Conservation (phyloP, 2,113 vertebrate genomes). For the Neotragus moschatus region DNA sequence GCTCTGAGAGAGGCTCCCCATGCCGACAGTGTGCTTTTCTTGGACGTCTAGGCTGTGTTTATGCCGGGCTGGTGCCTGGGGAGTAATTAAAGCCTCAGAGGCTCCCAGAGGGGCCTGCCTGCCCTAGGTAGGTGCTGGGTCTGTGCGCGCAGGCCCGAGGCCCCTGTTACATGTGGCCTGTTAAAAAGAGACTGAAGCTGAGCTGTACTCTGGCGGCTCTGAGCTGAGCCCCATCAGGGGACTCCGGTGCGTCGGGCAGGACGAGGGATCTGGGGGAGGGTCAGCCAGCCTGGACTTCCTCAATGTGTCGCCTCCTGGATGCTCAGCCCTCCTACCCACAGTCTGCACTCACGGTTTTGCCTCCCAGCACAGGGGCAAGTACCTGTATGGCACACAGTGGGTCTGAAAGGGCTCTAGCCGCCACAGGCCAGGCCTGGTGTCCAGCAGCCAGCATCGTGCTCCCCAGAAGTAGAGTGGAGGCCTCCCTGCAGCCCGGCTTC, state of each 20-base stretch:
- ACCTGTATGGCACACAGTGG: accelerated
- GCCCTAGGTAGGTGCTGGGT: background rate
- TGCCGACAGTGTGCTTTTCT: conserved; percentile 42
- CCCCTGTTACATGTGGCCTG: background rate
- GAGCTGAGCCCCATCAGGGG: background rate
- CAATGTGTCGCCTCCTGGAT: accelerated
- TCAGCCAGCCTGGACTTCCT: background rate
- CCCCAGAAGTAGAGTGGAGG: accelerated
- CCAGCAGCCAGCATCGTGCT: accelerated
- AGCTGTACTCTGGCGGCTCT: accelerated
- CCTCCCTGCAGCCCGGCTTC: accelerated
- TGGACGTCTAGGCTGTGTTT: conserved; percentile 50
- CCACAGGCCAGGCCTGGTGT: background rate
- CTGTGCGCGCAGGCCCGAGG: background rate
- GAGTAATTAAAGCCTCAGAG: conserved; percentile 42
- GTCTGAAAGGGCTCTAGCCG: too few species aligned
- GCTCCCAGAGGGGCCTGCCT: background rate
- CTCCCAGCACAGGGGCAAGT: background rate
- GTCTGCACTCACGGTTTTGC: background rate
- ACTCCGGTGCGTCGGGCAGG: accelerated
- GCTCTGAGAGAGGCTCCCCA: background rate
- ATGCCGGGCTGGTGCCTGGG: conserved; percentile 32
- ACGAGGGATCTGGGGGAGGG: too few species aligned
- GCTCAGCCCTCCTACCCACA: background rate
- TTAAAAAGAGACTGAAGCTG: too few species aligned